These are phyloP conservation scores for Procambarus virginalis DNA, from an alignment of 1,140 invertebrate genomes.

Conservation along the genomic window DNA sequence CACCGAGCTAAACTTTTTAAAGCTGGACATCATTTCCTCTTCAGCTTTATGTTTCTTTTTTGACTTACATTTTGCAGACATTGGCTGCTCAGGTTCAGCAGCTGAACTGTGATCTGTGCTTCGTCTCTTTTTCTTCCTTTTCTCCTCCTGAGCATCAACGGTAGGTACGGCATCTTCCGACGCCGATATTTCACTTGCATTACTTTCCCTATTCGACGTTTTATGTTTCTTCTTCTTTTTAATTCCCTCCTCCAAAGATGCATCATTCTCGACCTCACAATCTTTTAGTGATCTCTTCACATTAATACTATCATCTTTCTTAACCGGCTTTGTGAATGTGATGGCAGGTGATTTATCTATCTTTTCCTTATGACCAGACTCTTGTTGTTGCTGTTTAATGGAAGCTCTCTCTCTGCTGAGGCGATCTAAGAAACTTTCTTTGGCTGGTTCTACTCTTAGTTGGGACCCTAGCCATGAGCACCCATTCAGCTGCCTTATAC, in stretches of 20 bases:
- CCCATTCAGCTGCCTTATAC: conserved; percentile 37
- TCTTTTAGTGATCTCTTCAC: background rate
- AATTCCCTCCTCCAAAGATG: background rate
- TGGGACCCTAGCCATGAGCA: conserved; percentile 31
- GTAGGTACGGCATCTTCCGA: background rate
- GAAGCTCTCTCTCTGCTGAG: conserved; percentile 36
- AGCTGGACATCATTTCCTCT: conserved; percentile 43
- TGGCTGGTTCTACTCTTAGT: conserved; percentile 38
- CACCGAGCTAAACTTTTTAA: conserved; percentile 46
- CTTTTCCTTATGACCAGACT: background rate
- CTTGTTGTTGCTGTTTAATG: background rate
- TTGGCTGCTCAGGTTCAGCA: background rate
- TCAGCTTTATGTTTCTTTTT: conserved; percentile 36
- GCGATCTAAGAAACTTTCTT: conserved; percentile 49
- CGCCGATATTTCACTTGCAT: background rate
- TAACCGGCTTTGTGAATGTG: background rate
- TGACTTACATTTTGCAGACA: background rate
- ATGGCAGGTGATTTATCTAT: background rate
- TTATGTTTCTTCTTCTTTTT: conserved; percentile 1
- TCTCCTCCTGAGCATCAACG: background rate
- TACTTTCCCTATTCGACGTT: background rate
- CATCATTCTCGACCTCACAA: background rate
- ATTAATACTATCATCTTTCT: background rate
- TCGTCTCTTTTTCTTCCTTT: background rate
- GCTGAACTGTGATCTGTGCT: background rate